Conservation (phyloP, 2,888 invertebrate species). For the Athalia cordata region DNA sequence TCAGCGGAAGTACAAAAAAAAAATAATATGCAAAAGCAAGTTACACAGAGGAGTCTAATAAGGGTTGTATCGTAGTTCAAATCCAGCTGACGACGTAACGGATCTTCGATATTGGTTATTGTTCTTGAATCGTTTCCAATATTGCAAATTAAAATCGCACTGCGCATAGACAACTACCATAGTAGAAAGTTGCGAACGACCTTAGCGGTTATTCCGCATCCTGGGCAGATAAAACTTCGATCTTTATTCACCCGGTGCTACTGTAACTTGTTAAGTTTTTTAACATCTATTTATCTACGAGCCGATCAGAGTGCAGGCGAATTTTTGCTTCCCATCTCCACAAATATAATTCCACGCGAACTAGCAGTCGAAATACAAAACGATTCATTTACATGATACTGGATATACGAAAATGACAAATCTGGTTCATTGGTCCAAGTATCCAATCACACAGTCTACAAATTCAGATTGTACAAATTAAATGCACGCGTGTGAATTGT, state of each 20-base stretch:
- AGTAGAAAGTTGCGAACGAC: neutral
- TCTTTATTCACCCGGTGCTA: conserved; percentile 17
- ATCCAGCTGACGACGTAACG: conserved; percentile 21
- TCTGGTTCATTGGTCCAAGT: neutral
- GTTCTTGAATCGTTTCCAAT: conserved; percentile 39
- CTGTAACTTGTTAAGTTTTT: conserved; percentile 14
- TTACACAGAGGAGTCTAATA: neutral
- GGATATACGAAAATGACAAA: neutral
- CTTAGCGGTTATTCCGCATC: conserved; percentile 33
- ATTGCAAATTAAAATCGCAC: conserved; percentile 30
- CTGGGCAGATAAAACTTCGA: conserved; percentile 9
- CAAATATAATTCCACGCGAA: neutral
- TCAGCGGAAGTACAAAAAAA: too few relatives aligned
- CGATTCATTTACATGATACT: neutral
- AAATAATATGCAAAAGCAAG: too few relatives aligned
- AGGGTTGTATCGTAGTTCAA: neutral
- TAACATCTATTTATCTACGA: conserved; percentile 29
- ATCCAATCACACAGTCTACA: conserved; percentile 12
- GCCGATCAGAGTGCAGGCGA: neutral
- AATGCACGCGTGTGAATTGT: conserved; percentile 4
- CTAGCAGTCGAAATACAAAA: neutral
- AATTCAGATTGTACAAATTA: conserved; percentile 22
- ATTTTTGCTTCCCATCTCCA: too few relatives aligned
- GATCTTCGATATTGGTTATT: conserved; percentile 35
- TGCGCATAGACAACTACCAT: conserved; percentile 7